phyloP scores from a whole-genome alignment of 2,888 invertebrate species.

The Orthosia incerta region DNA sequence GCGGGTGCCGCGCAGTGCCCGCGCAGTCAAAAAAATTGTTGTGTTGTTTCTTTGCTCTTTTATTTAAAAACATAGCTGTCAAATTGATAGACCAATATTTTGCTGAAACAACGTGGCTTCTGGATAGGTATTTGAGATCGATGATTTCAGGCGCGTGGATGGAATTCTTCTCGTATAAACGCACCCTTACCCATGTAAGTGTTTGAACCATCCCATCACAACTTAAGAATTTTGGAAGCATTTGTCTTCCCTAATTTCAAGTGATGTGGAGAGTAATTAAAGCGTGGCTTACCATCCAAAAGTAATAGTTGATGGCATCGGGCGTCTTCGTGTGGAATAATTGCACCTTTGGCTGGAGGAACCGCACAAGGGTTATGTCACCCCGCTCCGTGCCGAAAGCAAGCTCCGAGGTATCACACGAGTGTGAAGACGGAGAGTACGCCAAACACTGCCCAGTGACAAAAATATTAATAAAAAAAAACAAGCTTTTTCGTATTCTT shows the following conservation, averaged over 20 bases:
- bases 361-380: slow-evolving; percentile 86
- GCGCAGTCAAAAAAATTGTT: no score
- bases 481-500: no score
- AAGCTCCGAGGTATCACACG: slow-evolving; percentile 79
- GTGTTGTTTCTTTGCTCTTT: no score
- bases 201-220: neutral
- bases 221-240: neutral
- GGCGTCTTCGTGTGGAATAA: slow-evolving; percentile 89
- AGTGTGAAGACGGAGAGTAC: slow-evolving; percentile 76
- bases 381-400: slow-evolving; percentile 91
- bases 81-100: no score
- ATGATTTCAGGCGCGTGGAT: no score
- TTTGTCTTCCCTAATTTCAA: neutral
- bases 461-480: neutral
- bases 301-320: slow-evolving; percentile 90
- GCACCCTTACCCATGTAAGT: no score
- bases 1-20: no score
- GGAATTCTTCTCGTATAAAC: no score
- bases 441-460: slow-evolving; percentile 79
- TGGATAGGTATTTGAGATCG: no score
- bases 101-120: no score
- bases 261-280: neutral
- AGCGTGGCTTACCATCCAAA: slow-evolving; percentile 89
- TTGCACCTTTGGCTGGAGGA: slow-evolving; percentile 89
- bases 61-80: no score